Percentiles rank a stretch among this genome's conserved stretches.
Conservation (phyloP, 37 sponge, comb jelly and placozoan genomes). For the Lycopodina hypogea region DNA sequence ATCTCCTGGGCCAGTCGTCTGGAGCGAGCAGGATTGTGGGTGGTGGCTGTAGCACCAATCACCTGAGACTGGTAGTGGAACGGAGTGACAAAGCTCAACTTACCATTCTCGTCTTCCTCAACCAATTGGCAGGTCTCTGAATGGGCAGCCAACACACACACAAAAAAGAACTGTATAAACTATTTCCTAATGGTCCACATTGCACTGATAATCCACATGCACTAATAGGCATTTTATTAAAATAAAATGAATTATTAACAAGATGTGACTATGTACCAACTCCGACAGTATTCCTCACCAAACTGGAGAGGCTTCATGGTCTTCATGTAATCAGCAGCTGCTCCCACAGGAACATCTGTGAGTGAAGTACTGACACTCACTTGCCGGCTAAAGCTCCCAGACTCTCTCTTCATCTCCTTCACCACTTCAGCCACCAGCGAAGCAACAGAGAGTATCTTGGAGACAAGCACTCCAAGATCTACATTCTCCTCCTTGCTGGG, state of each 20-base stretch:
- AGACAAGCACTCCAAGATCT: conserved; percentile 20
- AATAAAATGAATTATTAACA: too few species aligned
- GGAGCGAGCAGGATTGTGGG: conserved; percentile 48
- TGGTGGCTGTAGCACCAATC: neutral
- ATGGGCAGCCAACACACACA: neutral
- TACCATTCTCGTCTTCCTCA: conserved; percentile 54
- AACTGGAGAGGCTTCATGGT: conserved; percentile 83
- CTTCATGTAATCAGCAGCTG: conserved; percentile 57
- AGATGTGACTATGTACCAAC: too few species aligned
- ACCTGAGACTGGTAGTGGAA: conserved; percentile 58
- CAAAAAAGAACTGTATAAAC: conserved; percentile 1
- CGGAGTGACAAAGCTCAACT: conserved; percentile 18
- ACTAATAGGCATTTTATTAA: too few species aligned
- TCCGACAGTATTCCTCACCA: conserved; percentile 40
- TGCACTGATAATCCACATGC: too few species aligned
- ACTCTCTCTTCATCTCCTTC: conserved; percentile 10
- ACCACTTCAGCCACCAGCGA: conserved; percentile 32
- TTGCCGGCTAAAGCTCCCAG: conserved; percentile 10
- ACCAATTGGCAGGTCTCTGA: conserved; percentile 53
- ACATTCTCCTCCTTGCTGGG: neutral
- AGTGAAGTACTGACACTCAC: conserved; percentile 2
- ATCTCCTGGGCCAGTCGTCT: conserved; percentile 87
- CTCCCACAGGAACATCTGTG: neutral
- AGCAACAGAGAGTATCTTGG: conserved; percentile 27
- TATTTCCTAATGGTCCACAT: neutral